phyloP scores from a whole-genome alignment of 2,888 invertebrate species.

The Lasius fuliginosus region DNA sequence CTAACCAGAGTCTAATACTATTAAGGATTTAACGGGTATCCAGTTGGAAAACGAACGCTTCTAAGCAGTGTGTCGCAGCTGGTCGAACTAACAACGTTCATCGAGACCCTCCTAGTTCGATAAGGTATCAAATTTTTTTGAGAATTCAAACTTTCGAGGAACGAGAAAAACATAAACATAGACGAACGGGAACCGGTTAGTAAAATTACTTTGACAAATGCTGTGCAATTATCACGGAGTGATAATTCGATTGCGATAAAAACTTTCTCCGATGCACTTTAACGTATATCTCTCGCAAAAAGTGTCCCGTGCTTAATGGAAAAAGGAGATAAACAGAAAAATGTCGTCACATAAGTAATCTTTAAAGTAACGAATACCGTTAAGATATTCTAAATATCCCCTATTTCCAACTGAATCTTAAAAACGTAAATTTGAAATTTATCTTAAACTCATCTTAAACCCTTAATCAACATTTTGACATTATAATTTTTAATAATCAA shows the following conservation, averaged over 20 bases:
- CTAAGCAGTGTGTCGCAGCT: conserved; percentile 75
- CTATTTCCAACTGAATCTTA: background rate
- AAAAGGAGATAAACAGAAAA: background rate
- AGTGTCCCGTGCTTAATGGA: background rate
- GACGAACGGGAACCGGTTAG: conserved; percentile 77
- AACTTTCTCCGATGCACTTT: conserved; percentile 6
- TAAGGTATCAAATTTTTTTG: conserved; percentile 51
- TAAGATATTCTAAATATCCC: background rate
- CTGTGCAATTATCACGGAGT: background rate
- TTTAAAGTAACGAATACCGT: background rate
- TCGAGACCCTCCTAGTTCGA: conserved; percentile 52
- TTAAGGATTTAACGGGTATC: conserved; percentile 84
- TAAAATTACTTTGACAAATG: conserved; percentile 38
- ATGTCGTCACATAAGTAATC: conserved; percentile 9
- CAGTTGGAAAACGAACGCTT: conserved; percentile 78
- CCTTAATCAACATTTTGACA: background rate
- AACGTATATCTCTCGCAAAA: conserved; percentile 17
- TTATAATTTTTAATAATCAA: background rate
- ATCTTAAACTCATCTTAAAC: background rate
- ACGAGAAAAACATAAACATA: background rate
- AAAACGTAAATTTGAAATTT: background rate
- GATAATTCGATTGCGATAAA: background rate
- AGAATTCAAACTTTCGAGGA: conserved; percentile 46
- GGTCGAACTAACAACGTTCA: conserved; percentile 63
- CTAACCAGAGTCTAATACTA: conserved; percentile 81